These are phyloP conservation scores for Lytechinus variegatus DNA, from an alignment of 35 echinoderm and acorn worm genomes.

Conservation along the genomic window DNA sequence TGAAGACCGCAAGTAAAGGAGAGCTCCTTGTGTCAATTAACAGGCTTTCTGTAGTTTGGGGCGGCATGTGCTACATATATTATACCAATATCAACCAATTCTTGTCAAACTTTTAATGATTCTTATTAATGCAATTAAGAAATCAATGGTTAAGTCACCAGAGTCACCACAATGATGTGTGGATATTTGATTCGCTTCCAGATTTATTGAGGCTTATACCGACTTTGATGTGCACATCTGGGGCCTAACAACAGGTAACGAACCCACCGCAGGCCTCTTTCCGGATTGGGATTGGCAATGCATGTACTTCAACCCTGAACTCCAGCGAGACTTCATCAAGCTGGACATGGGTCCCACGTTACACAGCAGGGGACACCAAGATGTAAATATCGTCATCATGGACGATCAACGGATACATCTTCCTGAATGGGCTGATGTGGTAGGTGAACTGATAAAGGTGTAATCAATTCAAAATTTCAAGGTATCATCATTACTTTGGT, in stretches of 20 bases:
- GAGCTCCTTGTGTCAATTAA: too few relatives aligned
- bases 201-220: constrained; percentile 81
- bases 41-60: too few relatives aligned
- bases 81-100: too few relatives aligned
- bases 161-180: background rate
- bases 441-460: constrained; percentile 40
- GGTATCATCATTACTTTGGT: too few relatives aligned
- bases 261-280: constrained; percentile 80
- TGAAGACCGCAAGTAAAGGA: too few relatives aligned
- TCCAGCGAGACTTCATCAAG: constrained; percentile 92
- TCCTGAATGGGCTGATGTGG: constrained; percentile 73
- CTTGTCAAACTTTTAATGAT: too few relatives aligned
- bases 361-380: constrained; percentile 57
- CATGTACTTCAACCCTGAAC: constrained; percentile 73
- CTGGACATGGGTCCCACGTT: constrained; percentile 82
- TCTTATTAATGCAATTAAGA: too few relatives aligned
- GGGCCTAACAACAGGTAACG: constrained; percentile 89
- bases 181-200: background rate
- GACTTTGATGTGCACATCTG: constrained; percentile 67
- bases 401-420: constrained; percentile 82
- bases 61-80: too few relatives aligned
- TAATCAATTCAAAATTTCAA: too few relatives aligned
- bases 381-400: constrained; percentile 84
- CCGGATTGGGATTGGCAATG: constrained; percentile 73
- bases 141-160: too few relatives aligned